Evolutionary conservation across 2,888 invertebrate species (phyloP).

Genomic region (Rhopalosiphum nymphaeae): DNA sequence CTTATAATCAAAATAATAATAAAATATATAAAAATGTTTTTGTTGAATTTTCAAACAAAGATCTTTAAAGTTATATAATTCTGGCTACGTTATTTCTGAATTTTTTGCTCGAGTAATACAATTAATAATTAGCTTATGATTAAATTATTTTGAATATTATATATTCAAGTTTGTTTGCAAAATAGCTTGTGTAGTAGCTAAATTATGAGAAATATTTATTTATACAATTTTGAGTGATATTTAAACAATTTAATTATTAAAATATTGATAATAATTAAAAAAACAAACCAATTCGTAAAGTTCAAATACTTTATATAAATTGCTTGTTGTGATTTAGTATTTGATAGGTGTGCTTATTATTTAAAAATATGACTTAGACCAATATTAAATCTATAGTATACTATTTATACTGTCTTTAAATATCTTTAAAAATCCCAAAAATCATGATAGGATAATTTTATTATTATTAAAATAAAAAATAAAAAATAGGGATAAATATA

Average conservation of each 20-base stretch:
- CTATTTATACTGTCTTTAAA: neutral
- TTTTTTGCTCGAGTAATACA: neutral
- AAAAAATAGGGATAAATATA: neutral
- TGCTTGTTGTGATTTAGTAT: neutral
- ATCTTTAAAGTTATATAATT: neutral
- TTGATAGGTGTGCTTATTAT: neutral
- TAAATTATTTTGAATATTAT: neutral
- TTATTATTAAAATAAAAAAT: neutral
- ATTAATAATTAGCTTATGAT: neutral
- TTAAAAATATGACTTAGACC: neutral
- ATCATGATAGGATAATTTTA: neutral
- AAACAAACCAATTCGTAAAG: neutral
- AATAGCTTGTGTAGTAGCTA: neutral
- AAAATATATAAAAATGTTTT: neutral
- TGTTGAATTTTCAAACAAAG: conserved; percentile 8
- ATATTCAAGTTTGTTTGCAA: neutral
- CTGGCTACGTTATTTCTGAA: neutral
- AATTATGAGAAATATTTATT: neutral
- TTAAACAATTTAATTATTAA: conserved; percentile 8
- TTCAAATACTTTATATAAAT: neutral
- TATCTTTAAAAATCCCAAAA: neutral
- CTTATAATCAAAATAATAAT: neutral
- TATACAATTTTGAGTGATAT: neutral
- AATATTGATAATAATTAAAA: neutral
- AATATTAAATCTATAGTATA: neutral